These are phyloP conservation scores for Odontocerum albicorne DNA, from an alignment of 2,888 invertebrate genomes.

Conservation along the genomic window DNA sequence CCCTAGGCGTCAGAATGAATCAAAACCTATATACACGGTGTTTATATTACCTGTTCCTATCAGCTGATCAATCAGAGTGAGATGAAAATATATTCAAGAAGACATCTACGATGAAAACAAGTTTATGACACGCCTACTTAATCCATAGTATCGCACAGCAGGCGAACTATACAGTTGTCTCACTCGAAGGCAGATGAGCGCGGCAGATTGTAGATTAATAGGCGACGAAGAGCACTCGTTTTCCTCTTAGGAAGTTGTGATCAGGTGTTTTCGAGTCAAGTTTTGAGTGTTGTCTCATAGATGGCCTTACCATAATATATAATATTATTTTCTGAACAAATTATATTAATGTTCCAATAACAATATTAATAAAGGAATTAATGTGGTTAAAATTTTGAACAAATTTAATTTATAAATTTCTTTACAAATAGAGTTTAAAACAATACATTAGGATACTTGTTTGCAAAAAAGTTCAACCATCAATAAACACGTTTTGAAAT, in stretches of 20 bases:
- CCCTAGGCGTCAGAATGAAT: constrained; percentile 1
- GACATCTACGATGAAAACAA: constrained; percentile 12
- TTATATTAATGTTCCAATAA: no score
- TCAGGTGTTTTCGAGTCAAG: background rate
- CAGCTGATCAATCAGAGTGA: constrained; percentile 32
- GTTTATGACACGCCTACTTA: constrained; percentile 31
- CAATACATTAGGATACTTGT: no score
- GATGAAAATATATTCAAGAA: constrained; percentile 17
- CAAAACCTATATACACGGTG: background rate
- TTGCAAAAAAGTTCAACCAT: no score
- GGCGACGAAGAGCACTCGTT: no score
- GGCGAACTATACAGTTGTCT: constrained; percentile 22
- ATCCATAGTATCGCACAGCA: constrained; percentile 33
- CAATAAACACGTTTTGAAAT: no score
- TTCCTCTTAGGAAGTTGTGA: no score
- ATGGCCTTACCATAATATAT: background rate
- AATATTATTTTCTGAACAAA: background rate
- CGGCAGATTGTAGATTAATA: constrained; percentile 15
- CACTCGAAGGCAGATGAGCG: constrained; percentile 26
- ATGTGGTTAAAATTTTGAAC: no score
- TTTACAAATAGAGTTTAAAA: no score
- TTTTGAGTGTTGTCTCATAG: background rate
- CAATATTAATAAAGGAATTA: no score
- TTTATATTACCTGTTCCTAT: constrained; percentile 12
- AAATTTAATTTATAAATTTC: no score